Percentiles rank a stretch among this genome's conserved stretches.
Conservation (phyloP, 2,888 invertebrate genomes). For the Luperina nickerlii region DNA sequence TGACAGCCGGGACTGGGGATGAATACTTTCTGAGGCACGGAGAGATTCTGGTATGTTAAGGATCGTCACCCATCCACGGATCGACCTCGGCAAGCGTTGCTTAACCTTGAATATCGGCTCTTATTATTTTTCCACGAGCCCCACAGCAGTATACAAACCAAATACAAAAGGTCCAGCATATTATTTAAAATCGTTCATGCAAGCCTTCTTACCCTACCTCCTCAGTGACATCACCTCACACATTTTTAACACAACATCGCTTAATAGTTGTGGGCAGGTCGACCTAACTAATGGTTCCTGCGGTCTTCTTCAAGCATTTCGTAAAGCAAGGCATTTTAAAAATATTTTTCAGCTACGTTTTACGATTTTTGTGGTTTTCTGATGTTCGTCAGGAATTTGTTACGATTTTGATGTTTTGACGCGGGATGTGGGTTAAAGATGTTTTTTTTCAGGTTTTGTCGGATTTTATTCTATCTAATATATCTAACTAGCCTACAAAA, state of each 20-base stretch:
- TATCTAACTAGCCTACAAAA: too few species aligned
- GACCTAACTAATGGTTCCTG: conserved; percentile 56
- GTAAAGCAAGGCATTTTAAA: conserved; percentile 55
- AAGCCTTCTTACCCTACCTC: neutral
- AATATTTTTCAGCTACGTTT: conserved; percentile 45
- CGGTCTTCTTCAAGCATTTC: conserved; percentile 44
- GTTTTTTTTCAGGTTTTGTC: neutral
- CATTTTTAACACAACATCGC: conserved; percentile 42
- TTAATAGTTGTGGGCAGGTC: conserved; percentile 57
- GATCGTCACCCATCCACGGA: too few species aligned
- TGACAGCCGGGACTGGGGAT: too few species aligned
- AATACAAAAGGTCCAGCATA: neutral
- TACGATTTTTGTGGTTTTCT: conserved; percentile 27
- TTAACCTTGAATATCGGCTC: neutral
- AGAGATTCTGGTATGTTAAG: too few species aligned
- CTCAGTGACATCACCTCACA: conserved; percentile 16
- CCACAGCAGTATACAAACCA: neutral
- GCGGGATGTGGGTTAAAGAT: neutral
- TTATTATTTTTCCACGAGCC: neutral
- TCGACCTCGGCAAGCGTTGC: too few species aligned
- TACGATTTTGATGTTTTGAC: conserved; percentile 10
- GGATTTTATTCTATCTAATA: too few species aligned
- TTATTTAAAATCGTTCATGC: neutral
- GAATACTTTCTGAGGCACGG: too few species aligned
- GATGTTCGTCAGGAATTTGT: conserved; percentile 49